Conservation (phyloP, 2,888 invertebrate genomes). For the Drosophila parthenogenetica region DNA sequence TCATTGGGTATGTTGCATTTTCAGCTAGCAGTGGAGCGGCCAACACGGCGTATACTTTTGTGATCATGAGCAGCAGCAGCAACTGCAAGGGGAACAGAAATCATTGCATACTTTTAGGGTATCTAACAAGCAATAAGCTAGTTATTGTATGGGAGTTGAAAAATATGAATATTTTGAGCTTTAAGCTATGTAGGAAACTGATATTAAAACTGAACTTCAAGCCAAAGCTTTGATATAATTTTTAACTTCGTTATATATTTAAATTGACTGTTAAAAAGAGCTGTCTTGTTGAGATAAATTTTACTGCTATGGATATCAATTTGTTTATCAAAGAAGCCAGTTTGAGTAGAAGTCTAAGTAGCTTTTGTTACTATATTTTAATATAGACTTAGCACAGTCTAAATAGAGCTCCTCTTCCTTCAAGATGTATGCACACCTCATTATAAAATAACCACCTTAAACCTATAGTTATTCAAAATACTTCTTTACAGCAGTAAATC, state of each 20-base stretch:
- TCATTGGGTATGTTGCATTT: conserved; percentile 49
- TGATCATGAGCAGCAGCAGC: conserved; percentile 50
- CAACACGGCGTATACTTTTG: conserved; percentile 58
- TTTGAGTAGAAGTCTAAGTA: too few species aligned
- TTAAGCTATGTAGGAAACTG: not conserved
- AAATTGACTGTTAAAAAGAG: not conserved
- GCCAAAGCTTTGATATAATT: too few species aligned
- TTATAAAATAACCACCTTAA: not conserved
- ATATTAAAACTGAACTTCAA: not conserved
- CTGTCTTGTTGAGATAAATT: too few species aligned
- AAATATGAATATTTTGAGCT: not conserved
- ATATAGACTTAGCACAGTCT: too few species aligned
- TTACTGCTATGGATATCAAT: too few species aligned
- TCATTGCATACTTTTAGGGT: conserved; percentile 51
- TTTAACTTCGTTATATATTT: not conserved
- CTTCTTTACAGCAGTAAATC: not conserved
- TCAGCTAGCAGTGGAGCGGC: conserved; percentile 28
- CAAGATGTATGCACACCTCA: too few species aligned
- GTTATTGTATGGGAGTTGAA: not conserved
- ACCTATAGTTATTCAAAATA: not conserved
- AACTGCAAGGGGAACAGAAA: not conserved
- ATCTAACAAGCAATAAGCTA: not conserved
- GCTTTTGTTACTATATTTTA: too few species aligned
- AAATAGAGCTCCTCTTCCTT: too few species aligned
- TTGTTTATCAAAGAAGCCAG: too few species aligned